These are phyloP conservation scores for Albula glossodonta DNA, from an alignment of 2,113 vertebrate species.

Conservation along the genomic window DNA sequence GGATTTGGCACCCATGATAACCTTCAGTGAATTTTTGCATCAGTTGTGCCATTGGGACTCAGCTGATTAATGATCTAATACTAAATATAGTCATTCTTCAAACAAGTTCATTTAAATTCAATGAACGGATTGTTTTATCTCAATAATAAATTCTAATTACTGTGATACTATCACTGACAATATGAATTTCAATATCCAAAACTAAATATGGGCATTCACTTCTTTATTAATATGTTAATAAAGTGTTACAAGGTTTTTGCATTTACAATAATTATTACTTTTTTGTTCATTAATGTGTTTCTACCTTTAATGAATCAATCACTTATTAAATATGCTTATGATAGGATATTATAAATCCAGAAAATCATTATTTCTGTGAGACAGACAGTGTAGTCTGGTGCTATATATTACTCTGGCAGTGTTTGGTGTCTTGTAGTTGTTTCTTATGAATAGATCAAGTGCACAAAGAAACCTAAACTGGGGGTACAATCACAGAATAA, in stretches of 20 bases:
- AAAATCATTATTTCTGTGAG: background rate
- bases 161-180: background rate
- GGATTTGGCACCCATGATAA: background rate
- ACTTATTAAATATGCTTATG: background rate
- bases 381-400: background rate
- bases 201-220: background rate
- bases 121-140: background rate
- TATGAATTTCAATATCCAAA: background rate
- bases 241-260: background rate
- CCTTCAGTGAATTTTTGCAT: too few species aligned
- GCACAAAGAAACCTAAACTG: too few species aligned
- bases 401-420: background rate
- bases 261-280: background rate
- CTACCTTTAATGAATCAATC: background rate
- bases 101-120: background rate
- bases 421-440: too few species aligned
- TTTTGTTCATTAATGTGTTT: too few species aligned
- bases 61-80: background rate
- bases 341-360: background rate
- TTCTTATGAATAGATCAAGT: too few species aligned
- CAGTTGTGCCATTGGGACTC: background rate
- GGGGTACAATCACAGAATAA: too few species aligned
- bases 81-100: background rate
- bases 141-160: background rate
- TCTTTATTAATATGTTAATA: background rate